Conservation (phyloP, 2,797 vertebrate species). For the Taenioides sp. region DNA sequence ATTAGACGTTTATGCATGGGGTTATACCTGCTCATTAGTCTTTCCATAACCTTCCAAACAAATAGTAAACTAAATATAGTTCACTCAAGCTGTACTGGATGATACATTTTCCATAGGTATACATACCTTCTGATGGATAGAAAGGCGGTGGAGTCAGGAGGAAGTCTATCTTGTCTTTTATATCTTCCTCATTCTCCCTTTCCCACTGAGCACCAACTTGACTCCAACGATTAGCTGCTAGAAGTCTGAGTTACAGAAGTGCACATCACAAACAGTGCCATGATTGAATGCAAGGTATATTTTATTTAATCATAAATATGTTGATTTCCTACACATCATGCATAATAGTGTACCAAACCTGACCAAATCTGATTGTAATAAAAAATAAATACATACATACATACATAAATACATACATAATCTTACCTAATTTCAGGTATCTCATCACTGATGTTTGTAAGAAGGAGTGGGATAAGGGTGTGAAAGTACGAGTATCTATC, state of each 20-base stretch:
- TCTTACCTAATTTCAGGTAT: slow-evolving; percentile 85
- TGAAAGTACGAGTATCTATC: slow-evolving; percentile 95
- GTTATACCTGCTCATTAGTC: too few relatives aligned
- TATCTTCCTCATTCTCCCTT: slow-evolving; percentile 90
- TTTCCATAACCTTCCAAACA: too few relatives aligned
- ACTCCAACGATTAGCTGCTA: slow-evolving; percentile 85
- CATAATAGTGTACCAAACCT: neutral
- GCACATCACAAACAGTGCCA: neutral
- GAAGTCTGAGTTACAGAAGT: slow-evolving; percentile 67
- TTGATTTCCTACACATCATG: neutral
- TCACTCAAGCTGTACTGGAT: neutral
- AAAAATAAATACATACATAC: too few relatives aligned
- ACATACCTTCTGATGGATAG: slow-evolving; percentile 85
- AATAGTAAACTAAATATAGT: neutral
- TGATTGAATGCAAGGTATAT: neutral
- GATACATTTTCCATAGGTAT: neutral
- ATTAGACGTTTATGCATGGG: too few relatives aligned
- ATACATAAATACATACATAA: too few relatives aligned
- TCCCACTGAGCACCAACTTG: slow-evolving; percentile 91
- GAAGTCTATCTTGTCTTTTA: slow-evolving; percentile 97
- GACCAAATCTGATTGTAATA: neutral
- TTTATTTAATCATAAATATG: neutral
- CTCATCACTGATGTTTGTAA: slow-evolving; percentile 86
- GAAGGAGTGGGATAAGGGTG: slow-evolving; percentile 89
- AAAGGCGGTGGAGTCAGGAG: slow-evolving; percentile 71